These are phyloP conservation scores for Dipodomys stephensi DNA, from an alignment of 2,113 vertebrate species.

Conservation along the genomic window DNA sequence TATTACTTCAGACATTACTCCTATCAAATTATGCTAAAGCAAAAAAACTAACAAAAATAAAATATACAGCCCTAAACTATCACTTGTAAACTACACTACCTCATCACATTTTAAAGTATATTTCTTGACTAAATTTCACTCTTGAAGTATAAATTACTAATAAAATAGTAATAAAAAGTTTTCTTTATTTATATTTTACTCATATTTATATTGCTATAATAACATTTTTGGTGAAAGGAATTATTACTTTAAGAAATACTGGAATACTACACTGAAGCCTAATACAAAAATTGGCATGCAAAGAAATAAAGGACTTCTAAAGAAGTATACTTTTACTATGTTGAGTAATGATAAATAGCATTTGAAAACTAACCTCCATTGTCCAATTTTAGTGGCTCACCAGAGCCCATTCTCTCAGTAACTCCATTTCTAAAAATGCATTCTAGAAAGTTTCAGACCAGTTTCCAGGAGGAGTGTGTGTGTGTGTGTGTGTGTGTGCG, in stretches of 20 bases:
- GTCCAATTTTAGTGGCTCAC: not conserved
- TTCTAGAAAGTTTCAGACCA: conserved; percentile 10
- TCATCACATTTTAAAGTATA: not conserved
- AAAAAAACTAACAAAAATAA: conserved; percentile 28
- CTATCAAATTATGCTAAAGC: conserved; percentile 12
- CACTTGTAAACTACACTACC: not conserved
- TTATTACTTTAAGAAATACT: conserved; percentile 39
- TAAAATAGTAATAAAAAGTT: not conserved
- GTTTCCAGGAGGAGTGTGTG: not conserved
- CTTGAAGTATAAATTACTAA: not conserved
- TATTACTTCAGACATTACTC: not conserved
- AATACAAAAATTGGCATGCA: not conserved
- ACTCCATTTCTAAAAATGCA: not conserved
- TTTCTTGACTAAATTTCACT: conserved; percentile 18
- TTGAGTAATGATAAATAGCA: not conserved
- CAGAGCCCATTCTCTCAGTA: not conserved
- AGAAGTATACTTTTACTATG: not conserved
- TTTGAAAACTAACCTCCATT: not conserved
- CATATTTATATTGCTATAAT: not conserved
- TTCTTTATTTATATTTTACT: not conserved
- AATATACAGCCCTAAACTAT: not conserved
- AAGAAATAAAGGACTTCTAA: not conserved
- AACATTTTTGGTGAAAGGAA: not conserved
- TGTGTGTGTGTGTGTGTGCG: too few species aligned
- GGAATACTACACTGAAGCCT: not conserved